Conservation (phyloP, 2,888 invertebrate species). For the Athrips mouffetella region DNA sequence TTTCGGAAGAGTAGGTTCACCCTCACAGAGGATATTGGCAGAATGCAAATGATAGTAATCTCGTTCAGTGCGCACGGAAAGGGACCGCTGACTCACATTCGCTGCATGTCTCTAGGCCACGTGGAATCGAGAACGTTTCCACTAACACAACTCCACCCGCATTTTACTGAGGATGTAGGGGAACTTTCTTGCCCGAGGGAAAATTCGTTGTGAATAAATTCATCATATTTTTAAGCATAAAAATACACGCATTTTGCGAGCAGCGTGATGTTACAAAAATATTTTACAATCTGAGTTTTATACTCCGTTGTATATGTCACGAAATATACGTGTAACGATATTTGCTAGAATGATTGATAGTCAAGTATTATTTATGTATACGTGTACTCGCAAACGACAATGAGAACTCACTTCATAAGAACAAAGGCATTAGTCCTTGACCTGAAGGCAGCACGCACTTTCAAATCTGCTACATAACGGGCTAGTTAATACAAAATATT, state of each 20-base stretch:
- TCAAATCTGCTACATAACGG: conserved; percentile 35
- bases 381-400: conserved; percentile 12
- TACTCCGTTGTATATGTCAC: background rate
- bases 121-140: conserved; percentile 33
- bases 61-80: conserved; percentile 36
- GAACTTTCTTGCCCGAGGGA: background rate
- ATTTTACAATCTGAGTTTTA: too few species aligned
- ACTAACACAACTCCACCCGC: conserved; percentile 7
- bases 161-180: background rate
- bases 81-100: conserved; percentile 38
- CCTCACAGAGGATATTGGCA: conserved; percentile 45
- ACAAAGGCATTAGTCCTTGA: conserved; percentile 64
- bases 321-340: background rate
- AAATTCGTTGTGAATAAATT: conserved; percentile 1
- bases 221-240: background rate
- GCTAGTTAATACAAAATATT: background rate
- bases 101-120: conserved; percentile 29
- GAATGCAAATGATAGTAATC: conserved; percentile 56
- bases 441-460: conserved; percentile 38
- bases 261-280: background rate
- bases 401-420: conserved; percentile 24
- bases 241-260: background rate
- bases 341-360: conserved; percentile 15
- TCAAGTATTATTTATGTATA: conserved; percentile 4
- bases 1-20: conserved; percentile 42